Conservation (phyloP, 2,797 vertebrate species). For the Acrossocheilus fasciatus region DNA sequence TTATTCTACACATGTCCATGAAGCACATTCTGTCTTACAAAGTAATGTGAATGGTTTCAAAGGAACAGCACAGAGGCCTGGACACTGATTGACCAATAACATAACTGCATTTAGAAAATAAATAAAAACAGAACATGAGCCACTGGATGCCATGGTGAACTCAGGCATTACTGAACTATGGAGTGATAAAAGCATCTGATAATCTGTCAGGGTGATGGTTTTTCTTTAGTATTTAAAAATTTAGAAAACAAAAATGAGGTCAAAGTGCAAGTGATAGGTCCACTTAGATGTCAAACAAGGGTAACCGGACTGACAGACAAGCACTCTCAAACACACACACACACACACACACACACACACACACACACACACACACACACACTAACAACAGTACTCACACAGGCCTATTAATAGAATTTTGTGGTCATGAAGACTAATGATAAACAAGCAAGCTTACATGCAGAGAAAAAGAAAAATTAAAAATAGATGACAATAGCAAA, state of each 20-base stretch:
- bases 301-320: conserved; percentile 29
- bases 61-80: conserved; percentile 11
- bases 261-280: conserved; percentile 67
- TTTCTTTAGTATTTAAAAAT: conserved; percentile 11
- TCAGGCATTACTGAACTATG: neutral
- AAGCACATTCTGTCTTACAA: conserved; percentile 10
- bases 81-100: conserved; percentile 8
- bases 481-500: conserved; percentile 14
- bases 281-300: conserved; percentile 65
- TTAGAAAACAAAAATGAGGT: conserved; percentile 50
- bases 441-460: conserved; percentile 44
- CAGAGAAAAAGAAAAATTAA: neutral
- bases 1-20: conserved; percentile 27
- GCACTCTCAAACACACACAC: conserved; percentile 61
- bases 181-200: conserved; percentile 28
- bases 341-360: conserved; percentile 53
- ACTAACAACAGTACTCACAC: conserved; percentile 45
- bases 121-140: conserved; percentile 37
- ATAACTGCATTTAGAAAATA: conserved; percentile 17
- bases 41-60: conserved; percentile 20
- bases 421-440: conserved; percentile 42
- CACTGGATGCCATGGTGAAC: conserved; percentile 17
- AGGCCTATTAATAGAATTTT: conserved; percentile 70
- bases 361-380: conserved; percentile 59
- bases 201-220: conserved; percentile 26